Evolutionary conservation across 2,888 invertebrate species (phyloP).

Genomic region (Sesamia inferens): DNA sequence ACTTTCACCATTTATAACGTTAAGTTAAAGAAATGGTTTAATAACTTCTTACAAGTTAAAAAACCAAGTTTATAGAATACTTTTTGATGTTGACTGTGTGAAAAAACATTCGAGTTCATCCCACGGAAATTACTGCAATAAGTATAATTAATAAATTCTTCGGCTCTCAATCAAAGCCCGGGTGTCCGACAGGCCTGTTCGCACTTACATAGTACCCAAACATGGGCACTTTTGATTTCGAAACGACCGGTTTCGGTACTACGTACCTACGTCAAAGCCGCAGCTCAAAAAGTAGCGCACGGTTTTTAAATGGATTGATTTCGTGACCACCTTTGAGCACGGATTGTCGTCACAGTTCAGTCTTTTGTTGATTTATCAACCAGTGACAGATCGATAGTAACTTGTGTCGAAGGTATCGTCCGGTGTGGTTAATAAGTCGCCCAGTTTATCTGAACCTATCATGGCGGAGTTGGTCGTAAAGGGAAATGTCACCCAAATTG

Average conservation of each 20-base stretch:
- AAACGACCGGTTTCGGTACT: constrained; percentile 34
- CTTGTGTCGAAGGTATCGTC: constrained; percentile 19
- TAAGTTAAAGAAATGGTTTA: background rate
- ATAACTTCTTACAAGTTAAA: background rate
- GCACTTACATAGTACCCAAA: constrained; percentile 42
- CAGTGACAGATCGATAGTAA: constrained; percentile 44
- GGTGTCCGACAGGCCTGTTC: constrained; percentile 20
- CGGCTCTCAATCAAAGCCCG: constrained; percentile 19
- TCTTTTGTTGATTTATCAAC: constrained; percentile 49
- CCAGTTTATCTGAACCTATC: constrained; percentile 7
- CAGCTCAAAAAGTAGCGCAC: constrained; percentile 39
- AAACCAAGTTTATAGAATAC: too few relatives aligned
- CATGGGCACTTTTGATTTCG: constrained; percentile 45
- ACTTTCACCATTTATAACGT: background rate
- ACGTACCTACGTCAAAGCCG: constrained; percentile 46
- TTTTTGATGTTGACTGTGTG: too few relatives aligned
- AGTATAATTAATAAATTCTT: constrained; percentile 18
- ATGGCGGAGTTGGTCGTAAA: constrained; percentile 5
- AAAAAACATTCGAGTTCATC: constrained; percentile 3
- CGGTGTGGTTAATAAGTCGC: background rate
- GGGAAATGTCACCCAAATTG: constrained; percentile 6
- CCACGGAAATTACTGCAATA: background rate
- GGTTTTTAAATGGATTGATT: constrained; percentile 42
- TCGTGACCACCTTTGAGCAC: constrained; percentile 50
- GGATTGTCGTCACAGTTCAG: constrained; percentile 55